Percentiles rank a stretch among this genome's conserved stretches.
Evolutionary conservation across 2,797 vertebrate species (phyloP).

Genomic region (Champsocephalus gunnari): DNA sequence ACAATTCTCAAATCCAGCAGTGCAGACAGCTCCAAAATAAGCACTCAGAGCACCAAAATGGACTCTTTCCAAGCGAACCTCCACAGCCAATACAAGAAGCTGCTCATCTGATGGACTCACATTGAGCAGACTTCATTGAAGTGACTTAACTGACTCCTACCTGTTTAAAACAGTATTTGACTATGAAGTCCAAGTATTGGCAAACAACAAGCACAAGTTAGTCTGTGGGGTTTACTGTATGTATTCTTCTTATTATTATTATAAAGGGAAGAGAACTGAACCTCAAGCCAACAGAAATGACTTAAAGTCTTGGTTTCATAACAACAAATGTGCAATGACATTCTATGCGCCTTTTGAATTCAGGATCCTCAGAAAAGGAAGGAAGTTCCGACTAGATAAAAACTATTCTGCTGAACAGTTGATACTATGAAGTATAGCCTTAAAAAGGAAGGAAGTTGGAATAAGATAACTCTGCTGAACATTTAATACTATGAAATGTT

Average conservation of each 20-base stretch:
- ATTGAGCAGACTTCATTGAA: not conserved
- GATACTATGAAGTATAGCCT: not conserved
- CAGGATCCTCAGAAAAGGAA: constrained; percentile 10
- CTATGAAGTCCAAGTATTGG: not conserved
- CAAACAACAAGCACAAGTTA: not conserved
- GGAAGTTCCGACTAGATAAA: constrained; percentile 12
- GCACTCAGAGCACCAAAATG: constrained; percentile 23
- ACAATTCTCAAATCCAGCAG: constrained; percentile 49
- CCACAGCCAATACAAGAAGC: constrained; percentile 87
- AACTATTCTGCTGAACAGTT: not conserved
- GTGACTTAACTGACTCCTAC: constrained; percentile 1
- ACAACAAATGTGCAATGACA: not conserved
- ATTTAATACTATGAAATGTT: constrained; percentile 6
- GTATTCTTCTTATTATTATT: not conserved
- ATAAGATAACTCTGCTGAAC: constrained; percentile 5
- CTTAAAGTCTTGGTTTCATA: not conserved
- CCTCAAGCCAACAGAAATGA: not conserved
- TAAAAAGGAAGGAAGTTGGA: constrained; percentile 26
- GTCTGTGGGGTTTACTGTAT: not conserved
- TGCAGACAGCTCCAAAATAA: constrained; percentile 26
- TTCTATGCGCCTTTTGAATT: not conserved
- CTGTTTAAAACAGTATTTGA: not conserved
- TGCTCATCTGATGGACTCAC: constrained; percentile 75
- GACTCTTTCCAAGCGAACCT: constrained; percentile 76
- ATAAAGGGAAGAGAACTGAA: not conserved